Evolutionary conservation across 2,888 invertebrate species (phyloP), one percentile per base, ranked within the genome.

Genomic region (Tanytarsus gracilentus): DNA sequence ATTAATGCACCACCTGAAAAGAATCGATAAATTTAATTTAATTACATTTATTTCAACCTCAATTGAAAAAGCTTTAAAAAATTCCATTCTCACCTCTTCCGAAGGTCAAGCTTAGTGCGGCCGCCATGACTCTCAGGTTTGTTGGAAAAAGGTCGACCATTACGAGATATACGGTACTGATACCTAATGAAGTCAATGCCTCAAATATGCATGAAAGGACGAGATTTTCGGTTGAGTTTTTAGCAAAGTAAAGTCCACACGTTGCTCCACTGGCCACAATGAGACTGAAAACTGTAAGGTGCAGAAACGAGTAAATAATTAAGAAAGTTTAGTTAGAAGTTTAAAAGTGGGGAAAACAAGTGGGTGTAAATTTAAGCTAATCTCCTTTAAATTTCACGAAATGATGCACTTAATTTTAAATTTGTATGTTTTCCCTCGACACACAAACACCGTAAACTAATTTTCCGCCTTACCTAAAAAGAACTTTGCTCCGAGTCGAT

Each of bases 121-220:
- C 87, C 30, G 87, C 88, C 86, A 88, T 87, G 69, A 88, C 87
- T 77, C 88, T 87, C 71, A 88, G 79, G 75, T 88, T 87, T 62
- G 88, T 88, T 66, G 88, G 88, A 76, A 88, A 88, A 67, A 88
- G 75, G 71, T 88, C 88, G 63, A 88, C 88, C 72, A 88, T 83
- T 50, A 87, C 84, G 70, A 87, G 87, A 75, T 87, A 87, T 52
- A 88, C 84, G 62, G 86, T 79, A 75, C 86, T 86, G 71, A 88
- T 86, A 65, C 85, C 86, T 65, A 88, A 78, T 55, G 87, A 87
- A 50, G 88, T 87, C 55, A 87, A 75, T 1, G 87, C 86, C 73
- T 88, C 87, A 71, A 88, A 88, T 68, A 86, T 80, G 69, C 86
- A 86, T 1, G 87, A 87, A 48, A 88, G 74, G 53, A 86, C 77